Conservation (phyloP, 2,797 vertebrate genomes). For the Tamandua tetradactyla region DNA sequence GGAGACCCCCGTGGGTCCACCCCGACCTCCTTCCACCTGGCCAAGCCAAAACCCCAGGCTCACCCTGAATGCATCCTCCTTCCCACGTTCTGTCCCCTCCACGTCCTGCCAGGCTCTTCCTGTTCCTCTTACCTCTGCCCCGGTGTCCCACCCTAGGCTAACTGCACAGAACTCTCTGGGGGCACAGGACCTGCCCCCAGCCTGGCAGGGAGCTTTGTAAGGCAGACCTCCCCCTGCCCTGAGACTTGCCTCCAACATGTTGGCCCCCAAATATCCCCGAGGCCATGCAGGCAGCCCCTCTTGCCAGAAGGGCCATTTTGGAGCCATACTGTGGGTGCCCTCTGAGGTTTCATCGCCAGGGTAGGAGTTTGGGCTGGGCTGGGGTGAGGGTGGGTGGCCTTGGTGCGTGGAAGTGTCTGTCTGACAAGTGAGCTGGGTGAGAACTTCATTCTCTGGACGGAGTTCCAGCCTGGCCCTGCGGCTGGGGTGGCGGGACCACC, state of each 20-base stretch:
- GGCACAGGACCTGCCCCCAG: background rate
- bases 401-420: accelerated
- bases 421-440: background rate
- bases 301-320: too few relatives aligned
- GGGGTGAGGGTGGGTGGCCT: background rate
- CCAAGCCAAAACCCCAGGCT: too few relatives aligned
- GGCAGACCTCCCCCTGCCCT: background rate
- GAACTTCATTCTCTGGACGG: background rate
- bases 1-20: background rate
- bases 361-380: background rate
- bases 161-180: too few relatives aligned
- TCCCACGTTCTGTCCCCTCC: too few relatives aligned
- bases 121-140: background rate
- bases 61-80: too few relatives aligned
- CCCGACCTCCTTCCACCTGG: background rate
- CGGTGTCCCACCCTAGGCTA: too few relatives aligned
- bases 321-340: too few relatives aligned
- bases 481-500: background rate
- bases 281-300: background rate
- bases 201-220: background rate
- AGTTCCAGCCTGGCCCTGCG: background rate
- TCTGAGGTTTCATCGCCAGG: background rate
- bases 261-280: accelerated
- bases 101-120: background rate
- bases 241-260: accelerated